phyloP scores from a whole-genome alignment of 2,888 invertebrate genomes.

The Aelia acuminata region DNA sequence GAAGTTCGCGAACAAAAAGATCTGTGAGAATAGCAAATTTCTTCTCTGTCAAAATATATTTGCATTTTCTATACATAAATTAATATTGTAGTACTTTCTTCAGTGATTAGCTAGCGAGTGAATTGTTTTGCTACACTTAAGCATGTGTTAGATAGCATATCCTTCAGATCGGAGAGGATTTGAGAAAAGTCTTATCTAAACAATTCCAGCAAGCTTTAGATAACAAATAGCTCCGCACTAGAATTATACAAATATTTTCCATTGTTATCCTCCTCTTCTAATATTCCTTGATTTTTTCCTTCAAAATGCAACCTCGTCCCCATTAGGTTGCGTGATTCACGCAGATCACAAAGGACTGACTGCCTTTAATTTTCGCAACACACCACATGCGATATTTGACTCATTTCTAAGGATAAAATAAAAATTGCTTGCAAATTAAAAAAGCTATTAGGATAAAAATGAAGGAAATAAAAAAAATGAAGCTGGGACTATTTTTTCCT shows the following conservation, averaged over 20 bases:
- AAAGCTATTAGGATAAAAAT: background rate
- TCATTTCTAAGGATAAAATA: background rate
- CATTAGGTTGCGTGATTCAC: conserved; percentile 29
- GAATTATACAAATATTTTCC: background rate
- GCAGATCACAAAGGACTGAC: background rate
- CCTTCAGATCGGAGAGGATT: background rate
- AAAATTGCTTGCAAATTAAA: background rate
- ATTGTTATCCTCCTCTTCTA: no score
- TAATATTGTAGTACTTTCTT: no score
- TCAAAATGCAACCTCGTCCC: background rate
- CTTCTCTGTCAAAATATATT: no score
- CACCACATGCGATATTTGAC: background rate
- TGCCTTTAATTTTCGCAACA: background rate
- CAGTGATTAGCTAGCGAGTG: no score
- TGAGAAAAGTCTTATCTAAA: background rate
- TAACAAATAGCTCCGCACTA: background rate
- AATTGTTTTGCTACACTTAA: no score
- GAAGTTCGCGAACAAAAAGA: no score
- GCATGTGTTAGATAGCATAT: no score
- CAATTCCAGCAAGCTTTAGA: background rate
- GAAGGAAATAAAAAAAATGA: background rate
- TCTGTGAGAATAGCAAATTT: no score
- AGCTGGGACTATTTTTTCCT: background rate
- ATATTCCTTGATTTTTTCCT: no score
- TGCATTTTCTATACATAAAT: no score